Conservation (phyloP, 2,113 vertebrate species). For the Rhinogobius similis region DNA sequence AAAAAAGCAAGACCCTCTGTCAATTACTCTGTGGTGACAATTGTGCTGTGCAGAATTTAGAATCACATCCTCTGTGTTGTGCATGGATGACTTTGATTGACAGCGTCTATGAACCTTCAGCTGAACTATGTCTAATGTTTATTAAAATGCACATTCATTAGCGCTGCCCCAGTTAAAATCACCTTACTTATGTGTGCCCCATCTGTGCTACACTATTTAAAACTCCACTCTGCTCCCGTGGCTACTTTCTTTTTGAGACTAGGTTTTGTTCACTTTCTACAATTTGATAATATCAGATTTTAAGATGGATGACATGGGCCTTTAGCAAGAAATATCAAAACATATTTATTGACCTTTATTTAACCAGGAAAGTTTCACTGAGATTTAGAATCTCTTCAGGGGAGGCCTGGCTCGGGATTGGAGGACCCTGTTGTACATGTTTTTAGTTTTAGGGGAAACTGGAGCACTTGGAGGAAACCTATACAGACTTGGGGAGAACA, state of each 20-base stretch:
- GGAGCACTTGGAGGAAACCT: too few relatives aligned
- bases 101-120: neutral
- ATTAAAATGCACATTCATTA: conserved; percentile 7
- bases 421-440: too few relatives aligned
- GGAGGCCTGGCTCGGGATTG: too few relatives aligned
- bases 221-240: neutral
- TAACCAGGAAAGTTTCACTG: too few relatives aligned
- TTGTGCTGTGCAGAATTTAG: neutral
- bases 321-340: too few relatives aligned
- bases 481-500: too few relatives aligned
- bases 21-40: neutral
- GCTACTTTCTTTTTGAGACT: neutral
- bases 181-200: neutral
- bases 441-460: too few relatives aligned
- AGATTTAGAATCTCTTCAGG: too few relatives aligned
- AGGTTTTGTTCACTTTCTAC: neutral
- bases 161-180: neutral
- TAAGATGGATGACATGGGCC: neutral
- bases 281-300: neutral
- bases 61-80: neutral
- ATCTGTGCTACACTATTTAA: neutral
- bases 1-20: neutral
- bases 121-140: neutral
- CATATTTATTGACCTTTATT: too few relatives aligned
- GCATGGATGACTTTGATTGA: neutral